phyloP scores from a whole-genome alignment of 2,888 invertebrate species.

The Chrysolina americana region DNA sequence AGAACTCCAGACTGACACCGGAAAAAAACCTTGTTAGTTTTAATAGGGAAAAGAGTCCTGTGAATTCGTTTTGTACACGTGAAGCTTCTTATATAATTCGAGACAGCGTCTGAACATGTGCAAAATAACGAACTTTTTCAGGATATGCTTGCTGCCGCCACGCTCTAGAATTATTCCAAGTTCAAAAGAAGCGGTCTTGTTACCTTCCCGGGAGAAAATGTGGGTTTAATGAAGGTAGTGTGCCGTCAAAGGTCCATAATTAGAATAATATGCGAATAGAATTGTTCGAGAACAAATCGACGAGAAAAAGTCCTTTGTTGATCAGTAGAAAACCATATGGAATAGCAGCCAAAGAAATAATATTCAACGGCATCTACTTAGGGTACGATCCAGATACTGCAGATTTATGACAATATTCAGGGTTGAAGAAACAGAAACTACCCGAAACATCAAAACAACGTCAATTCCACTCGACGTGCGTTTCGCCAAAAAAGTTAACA shows the following conservation, averaged over 20 bases:
- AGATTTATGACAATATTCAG: too few relatives aligned
- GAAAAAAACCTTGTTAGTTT: constrained; percentile 29
- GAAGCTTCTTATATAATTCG: constrained; percentile 22
- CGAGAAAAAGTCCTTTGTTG: neutral
- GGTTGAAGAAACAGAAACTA: too few relatives aligned
- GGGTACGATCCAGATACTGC: too few relatives aligned
- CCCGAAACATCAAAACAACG: too few relatives aligned
- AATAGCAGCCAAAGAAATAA: too few relatives aligned
- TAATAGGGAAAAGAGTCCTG: constrained; percentile 14
- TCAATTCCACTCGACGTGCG: too few relatives aligned
- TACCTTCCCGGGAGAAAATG: neutral
- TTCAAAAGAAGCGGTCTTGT: neutral
- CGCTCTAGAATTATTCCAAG: neutral
- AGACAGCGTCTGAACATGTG: constrained; percentile 24
- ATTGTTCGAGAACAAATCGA: neutral
- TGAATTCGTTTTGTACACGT: constrained; percentile 27
- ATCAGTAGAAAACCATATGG: too few relatives aligned
- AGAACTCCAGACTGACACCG: constrained; percentile 14
- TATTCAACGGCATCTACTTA: too few relatives aligned
- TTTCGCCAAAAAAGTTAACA: too few relatives aligned
- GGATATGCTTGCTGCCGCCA: neutral
- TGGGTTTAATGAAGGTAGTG: neutral
- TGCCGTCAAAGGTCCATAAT: neutral
- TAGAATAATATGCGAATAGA: neutral
- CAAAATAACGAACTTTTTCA: constrained; percentile 21